Evolutionary conservation across 2,888 invertebrate species (phyloP).

Genomic region (Ophioninae sp.): DNA sequence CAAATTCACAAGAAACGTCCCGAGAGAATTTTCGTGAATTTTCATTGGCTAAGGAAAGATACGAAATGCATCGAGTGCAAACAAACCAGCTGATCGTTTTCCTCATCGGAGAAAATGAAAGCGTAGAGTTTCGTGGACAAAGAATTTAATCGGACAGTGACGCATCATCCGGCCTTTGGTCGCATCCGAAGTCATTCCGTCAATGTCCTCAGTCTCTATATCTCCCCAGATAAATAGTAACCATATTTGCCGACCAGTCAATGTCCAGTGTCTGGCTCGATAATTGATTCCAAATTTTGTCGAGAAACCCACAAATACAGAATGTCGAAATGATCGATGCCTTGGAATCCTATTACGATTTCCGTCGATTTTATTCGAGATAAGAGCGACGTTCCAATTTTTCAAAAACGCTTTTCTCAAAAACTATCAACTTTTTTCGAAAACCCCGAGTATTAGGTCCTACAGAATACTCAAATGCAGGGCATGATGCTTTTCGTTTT

Average conservation of each 20-base stretch:
- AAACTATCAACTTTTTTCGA: too few species aligned
- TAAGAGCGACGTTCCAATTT: too few species aligned
- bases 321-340: constrained; percentile 24
- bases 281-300: constrained; percentile 18
- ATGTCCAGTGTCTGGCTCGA: neutral
- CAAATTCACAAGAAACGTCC: too few species aligned
- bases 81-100: neutral
- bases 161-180: constrained; percentile 63
- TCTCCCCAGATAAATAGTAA: constrained; percentile 4
- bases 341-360: too few species aligned
- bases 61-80: neutral
- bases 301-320: neutral
- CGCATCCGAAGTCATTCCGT: constrained; percentile 23
- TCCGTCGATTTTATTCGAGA: too few species aligned
- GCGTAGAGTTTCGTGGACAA: constrained; percentile 12
- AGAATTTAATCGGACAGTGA: constrained; percentile 70
- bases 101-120: neutral
- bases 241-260: constrained; percentile 37
- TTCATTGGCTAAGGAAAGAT: neutral
- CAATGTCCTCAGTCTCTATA: constrained; percentile 6
- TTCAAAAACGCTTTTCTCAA: too few species aligned
- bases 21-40: neutral
- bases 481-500: too few species aligned
- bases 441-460: too few species aligned
- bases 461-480: too few species aligned